These are phyloP conservation scores for Serilophus lunatus DNA, from an alignment of 2,113 vertebrate species.

Conservation along the genomic window DNA sequence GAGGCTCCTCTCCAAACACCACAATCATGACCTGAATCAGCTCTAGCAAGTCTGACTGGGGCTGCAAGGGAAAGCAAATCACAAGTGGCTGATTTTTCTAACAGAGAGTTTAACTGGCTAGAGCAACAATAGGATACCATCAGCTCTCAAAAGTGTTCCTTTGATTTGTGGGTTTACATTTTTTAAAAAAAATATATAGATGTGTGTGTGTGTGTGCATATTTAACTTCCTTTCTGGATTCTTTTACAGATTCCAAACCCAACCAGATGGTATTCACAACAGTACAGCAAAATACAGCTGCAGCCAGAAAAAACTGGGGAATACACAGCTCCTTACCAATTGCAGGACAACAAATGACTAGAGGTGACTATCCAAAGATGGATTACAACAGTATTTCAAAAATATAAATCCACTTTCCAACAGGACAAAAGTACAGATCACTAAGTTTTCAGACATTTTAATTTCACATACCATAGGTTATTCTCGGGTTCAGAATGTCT, in stretches of 20 bases:
- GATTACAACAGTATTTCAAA: not conserved
- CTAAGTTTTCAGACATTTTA: not conserved
- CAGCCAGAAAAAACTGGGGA: not conserved
- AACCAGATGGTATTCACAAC: not conserved
- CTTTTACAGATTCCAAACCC: not conserved
- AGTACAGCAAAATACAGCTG: not conserved
- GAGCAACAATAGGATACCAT: not conserved
- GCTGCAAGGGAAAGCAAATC: slow-evolving; percentile 71
- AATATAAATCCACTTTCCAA: not conserved
- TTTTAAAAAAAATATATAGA: not conserved
- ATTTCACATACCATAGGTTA: not conserved
- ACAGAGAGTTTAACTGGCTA: not conserved
- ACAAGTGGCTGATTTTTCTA: not conserved
- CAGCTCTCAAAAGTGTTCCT: not conserved
- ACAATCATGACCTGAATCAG: slow-evolving; percentile 99
- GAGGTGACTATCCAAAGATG: not conserved
- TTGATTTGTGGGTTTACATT: not conserved
- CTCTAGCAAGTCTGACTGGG: slow-evolving; percentile 91
- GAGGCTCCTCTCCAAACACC: slow-evolving; percentile 96
- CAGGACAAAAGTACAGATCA: not conserved
- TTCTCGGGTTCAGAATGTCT: not conserved
- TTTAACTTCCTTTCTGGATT: not conserved
- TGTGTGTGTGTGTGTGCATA: not conserved
- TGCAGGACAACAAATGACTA: not conserved
- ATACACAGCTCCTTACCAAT: not conserved